Conservation (phyloP, 2,797 vertebrate genomes). For the Anguilla marmorata region DNA sequence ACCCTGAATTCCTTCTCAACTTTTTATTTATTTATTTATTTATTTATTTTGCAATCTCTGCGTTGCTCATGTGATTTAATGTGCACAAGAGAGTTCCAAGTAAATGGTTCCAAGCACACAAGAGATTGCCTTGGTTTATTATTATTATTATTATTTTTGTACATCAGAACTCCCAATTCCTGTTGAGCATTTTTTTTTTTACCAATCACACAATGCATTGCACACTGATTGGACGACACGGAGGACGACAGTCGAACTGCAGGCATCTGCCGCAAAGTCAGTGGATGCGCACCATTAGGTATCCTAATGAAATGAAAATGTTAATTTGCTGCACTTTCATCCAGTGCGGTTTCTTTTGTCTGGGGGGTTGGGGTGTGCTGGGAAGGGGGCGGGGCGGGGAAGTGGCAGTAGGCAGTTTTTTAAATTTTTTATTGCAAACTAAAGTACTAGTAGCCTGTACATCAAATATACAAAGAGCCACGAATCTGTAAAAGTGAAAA, state of each 20-base stretch:
- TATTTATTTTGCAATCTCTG: not conserved
- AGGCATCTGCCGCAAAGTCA: conserved; percentile 3
- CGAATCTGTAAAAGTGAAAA: not conserved
- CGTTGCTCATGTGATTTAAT: not conserved
- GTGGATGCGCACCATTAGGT: not conserved
- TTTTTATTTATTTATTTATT: not conserved
- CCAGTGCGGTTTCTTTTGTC: not conserved
- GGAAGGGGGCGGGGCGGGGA: not conserved
- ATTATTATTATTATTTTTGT: not conserved
- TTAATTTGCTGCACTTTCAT: not conserved
- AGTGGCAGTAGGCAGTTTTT: not conserved
- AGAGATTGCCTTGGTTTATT: not conserved
- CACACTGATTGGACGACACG: not conserved
- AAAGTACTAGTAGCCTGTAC: no score
- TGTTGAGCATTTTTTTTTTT: not conserved
- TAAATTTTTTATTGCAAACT: not conserved
- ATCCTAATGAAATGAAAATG: not conserved
- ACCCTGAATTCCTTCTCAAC: not conserved
- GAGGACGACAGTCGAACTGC: not conserved
- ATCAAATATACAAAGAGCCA: no score
- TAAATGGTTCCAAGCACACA: not conserved
- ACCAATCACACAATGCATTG: not conserved
- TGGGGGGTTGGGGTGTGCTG: not conserved
- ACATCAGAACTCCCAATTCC: not conserved
- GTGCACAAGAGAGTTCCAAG: not conserved